Evolutionary conservation across 1,140 invertebrate species (phyloP), one percentile per base, ranked within the genome.

Genomic region (Listronotus oregonensis): DNA sequence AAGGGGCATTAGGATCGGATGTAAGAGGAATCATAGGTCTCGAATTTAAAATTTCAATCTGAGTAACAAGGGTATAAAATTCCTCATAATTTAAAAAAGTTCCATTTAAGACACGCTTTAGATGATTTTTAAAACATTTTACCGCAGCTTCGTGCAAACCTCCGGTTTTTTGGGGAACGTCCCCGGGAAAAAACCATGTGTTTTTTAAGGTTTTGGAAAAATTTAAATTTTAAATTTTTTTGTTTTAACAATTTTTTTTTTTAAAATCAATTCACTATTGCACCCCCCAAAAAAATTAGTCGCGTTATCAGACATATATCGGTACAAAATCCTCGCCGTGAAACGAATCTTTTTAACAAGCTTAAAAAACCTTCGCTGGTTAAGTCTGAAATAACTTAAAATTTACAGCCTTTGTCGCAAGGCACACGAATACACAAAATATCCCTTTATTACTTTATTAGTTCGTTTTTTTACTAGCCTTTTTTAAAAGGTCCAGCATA

Each of bases 131-230:
- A 7, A 75, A 68, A n/a, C 66, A 67, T 67, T 79, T 79, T 0
- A 82, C 74, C 0, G 67, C 75, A 3, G 73, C 68, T 67, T 83
- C 81, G 71, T 78, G 80, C 17, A 80, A 34, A 14, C 78, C 80
- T 12, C 80, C 80, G 56, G 70, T n/a, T n/a, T n/a, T 81, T 75
- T 4, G 78, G 75, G 9, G 77, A 72, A 9, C 49, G 27, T 18
- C n/a, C 81, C 75, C 0, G 81, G 80, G 58, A 78, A 80, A 65
- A 82, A 80, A 34, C 80, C 81, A 83, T 11, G 21, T 5, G n/a
- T n/a, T n/a, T n/a, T n/a, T n/a, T n/a, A n/a, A n/a, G 5, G 5
- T 27, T 5, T 27, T 27, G 21, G 21, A 27, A 5, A 27, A 27
- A 27, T n/a, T n/a, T 27, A 27, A 27, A 1, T 27, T 27, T 27